Base-by-base conservation (phyloP, 2,888 invertebrate species). In the Geotrupes spiniger region DNA sequence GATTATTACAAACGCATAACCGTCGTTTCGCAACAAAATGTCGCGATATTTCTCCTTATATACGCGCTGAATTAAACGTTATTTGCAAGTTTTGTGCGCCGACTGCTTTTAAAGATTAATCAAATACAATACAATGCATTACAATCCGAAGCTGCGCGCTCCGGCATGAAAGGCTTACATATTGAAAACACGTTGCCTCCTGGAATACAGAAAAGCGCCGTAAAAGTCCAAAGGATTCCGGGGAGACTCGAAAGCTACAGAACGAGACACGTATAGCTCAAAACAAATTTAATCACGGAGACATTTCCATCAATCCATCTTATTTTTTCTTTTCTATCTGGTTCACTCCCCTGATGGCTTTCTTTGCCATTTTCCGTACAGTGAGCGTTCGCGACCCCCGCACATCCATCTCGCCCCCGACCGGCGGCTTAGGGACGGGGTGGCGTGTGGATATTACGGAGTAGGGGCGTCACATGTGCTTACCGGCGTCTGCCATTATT, bases 281-380 rank as follows among this genome's bases (percentile, higher is more conserved):
- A 72, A 72, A 70, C 70, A 72, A 72, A 72, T 72, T 72, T 70
- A 70, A 72, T 72, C 71, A 71, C 66, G 67, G 67, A 69, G 70
- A 70, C 70, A 67, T 71, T 70, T 61, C 69, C 72, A 72, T 71
- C 71, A 72, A 72, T 73, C 69, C 68, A 71, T 72, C 72, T 71
- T 70, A 66, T 70, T 63, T 62, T 41, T 65, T 68, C 60, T 58
- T 64, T 62, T 64, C 63, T 67, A 65, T 63, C 65, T 62, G 63
- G 63, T 63, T 65, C 63, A 56, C 60, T 66, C 66, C 68, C 68
- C 61, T 68, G 69, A 69, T 69, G 68, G 68, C 69, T 70, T 70
- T 70, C 69, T 70, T 69, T 70, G 68, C 67, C 68, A 68, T 71
- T 69, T 69, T 69, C 64, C 63, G 59, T 64, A 59, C 61, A 59